Conservation (phyloP, 2,113 vertebrate species). For the Ameiurus melas region DNA sequence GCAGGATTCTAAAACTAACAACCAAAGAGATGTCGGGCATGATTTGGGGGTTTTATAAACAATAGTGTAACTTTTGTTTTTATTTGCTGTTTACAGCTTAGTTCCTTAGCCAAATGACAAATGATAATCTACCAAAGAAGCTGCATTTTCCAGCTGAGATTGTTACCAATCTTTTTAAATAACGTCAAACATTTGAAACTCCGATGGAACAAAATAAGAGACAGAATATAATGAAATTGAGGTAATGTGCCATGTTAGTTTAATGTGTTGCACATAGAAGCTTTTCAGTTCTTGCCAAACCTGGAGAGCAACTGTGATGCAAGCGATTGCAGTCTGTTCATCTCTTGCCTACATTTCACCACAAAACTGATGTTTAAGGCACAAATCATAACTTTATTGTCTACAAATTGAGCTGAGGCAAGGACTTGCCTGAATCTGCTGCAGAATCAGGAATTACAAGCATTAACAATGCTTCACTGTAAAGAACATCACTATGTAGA, state of each 20-base stretch:
- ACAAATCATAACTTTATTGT: neutral
- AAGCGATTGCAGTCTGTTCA: neutral
- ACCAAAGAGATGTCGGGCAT: conserved; percentile 40
- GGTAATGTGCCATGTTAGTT: conserved; percentile 13
- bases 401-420: neutral
- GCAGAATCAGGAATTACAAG: neutral
- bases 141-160: conserved; percentile 19
- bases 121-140: conserved; percentile 55
- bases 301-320: conserved; percentile 10
- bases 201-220: neutral
- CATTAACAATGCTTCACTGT: neutral
- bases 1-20: conserved; percentile 16
- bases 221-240: neutral
- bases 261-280: conserved; percentile 9
- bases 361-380: neutral
- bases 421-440: neutral
- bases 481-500: neutral
- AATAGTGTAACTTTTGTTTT: neutral
- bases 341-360: conserved; percentile 25
- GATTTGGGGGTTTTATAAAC: conserved; percentile 12
- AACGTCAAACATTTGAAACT: neutral
- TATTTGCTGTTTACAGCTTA: conserved; percentile 11
- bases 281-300: neutral
- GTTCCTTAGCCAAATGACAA: conserved; percentile 11
- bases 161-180: conserved; percentile 30